Conservation (phyloP, 2,797 vertebrate species). For the Danio aesculapii region DNA sequence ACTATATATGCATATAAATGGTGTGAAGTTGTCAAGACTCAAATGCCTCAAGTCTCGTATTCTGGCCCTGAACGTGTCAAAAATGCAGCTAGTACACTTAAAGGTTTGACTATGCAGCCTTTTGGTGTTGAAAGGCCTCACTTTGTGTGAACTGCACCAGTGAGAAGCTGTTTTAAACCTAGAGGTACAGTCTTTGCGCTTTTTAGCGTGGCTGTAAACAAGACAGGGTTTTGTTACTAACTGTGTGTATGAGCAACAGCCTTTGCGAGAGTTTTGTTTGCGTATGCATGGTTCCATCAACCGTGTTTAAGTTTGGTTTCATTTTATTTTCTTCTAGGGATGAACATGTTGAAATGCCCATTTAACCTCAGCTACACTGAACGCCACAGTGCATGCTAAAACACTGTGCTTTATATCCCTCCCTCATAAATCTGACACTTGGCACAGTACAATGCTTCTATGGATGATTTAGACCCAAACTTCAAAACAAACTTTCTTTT, state of each 20-base stretch:
- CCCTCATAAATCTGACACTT: slow-evolving; percentile 43
- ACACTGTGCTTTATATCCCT: slow-evolving; percentile 41
- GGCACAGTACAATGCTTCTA: slow-evolving; percentile 26
- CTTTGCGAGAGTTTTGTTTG: neutral
- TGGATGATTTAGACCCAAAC: slow-evolving; percentile 28
- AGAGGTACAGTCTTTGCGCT: too few species aligned
- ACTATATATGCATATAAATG: neutral
- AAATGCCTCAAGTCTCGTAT: neutral
- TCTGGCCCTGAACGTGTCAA: neutral
- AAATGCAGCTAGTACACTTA: neutral
- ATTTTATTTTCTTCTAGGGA: slow-evolving; percentile 1
- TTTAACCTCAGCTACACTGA: slow-evolving; percentile 32
- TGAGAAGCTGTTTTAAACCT: too few species aligned
- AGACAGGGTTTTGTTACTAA: neutral
- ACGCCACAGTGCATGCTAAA: slow-evolving; percentile 42
- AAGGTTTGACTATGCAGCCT: neutral
- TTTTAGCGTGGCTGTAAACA: too few species aligned
- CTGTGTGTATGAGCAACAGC: neutral
- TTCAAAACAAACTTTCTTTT: slow-evolving; percentile 18
- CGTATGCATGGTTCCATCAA: neutral
- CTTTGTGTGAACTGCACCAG: too few species aligned
- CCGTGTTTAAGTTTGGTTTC: neutral
- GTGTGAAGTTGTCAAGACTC: slow-evolving; percentile 17
- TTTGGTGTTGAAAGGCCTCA: neutral
- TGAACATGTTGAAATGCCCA: slow-evolving; percentile 28